Percentiles rank a stretch among this genome's conserved stretches.
phyloP scores from a whole-genome alignment of 1,140 invertebrate genomes.

The Pseudomyrmex concolor region DNA sequence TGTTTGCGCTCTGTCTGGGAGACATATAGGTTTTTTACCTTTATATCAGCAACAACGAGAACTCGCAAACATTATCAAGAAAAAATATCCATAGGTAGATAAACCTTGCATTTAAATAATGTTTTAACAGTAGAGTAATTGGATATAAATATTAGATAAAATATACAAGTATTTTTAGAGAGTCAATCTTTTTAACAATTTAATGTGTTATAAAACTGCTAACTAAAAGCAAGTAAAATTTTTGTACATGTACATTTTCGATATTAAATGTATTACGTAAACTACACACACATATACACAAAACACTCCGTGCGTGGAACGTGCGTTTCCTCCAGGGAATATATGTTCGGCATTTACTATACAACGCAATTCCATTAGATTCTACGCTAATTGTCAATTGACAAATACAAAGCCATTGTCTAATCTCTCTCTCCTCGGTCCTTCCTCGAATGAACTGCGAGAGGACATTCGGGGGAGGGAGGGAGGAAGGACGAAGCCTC shows the following conservation, averaged over 20 bases:
- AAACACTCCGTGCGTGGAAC: background rate
- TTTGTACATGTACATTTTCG: too few relatives aligned
- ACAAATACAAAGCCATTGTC: conserved; percentile 60
- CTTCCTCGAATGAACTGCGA: conserved; percentile 54
- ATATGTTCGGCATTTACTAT: conserved; percentile 16
- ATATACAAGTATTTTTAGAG: too few relatives aligned
- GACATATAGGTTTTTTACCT: background rate
- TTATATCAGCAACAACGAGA: background rate
- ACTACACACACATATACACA: too few relatives aligned
- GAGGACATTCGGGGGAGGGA: conserved; percentile 58
- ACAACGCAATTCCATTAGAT: conserved; percentile 46
- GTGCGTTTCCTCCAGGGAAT: background rate
- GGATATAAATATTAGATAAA: too few relatives aligned
- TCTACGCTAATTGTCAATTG: conserved; percentile 48
- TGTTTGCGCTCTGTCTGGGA: conserved; percentile 57
- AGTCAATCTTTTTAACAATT: too few relatives aligned
- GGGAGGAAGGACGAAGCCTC: conserved; percentile 41
- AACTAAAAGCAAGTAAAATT: too few relatives aligned
- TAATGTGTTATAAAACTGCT: too few relatives aligned
- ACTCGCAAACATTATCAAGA: background rate
- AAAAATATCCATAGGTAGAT: background rate
- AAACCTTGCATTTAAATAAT: background rate
- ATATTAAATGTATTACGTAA: too few relatives aligned
- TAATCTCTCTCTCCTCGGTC: conserved; percentile 22
- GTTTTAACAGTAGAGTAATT: background rate